Conservation (phyloP, 2,113 vertebrate genomes). For the Erythrolamprus reginae region DNA sequence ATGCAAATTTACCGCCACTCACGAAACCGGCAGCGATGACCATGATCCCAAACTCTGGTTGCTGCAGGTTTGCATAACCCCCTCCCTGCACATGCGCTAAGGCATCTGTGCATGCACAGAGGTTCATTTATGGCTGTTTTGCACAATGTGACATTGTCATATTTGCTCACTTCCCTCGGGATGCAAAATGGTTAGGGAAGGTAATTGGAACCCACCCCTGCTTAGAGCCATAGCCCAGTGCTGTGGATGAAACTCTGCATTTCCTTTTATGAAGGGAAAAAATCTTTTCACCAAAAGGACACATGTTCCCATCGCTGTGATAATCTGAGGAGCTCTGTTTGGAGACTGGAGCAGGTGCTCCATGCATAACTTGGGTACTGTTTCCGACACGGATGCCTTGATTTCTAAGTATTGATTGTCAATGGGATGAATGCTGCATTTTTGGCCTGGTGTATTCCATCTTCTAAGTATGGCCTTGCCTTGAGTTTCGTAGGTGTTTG, state of each 20-base stretch:
- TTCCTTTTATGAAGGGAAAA: not conserved
- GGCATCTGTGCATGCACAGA: no score
- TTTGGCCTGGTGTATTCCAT: not conserved
- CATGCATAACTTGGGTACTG: not conserved
- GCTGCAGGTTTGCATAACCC: no score
- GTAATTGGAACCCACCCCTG: not conserved
- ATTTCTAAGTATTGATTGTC: not conserved
- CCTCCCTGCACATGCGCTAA: no score
- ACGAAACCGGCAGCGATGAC: no score
- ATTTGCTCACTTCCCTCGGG: no score
- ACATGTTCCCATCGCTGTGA: not conserved
- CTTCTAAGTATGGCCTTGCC: not conserved
- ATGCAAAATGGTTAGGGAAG: no score
- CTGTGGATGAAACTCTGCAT: not conserved
- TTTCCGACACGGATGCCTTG: not conserved
- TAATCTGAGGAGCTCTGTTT: not conserved
- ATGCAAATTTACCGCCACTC: no score
- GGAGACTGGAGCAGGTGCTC: not conserved
- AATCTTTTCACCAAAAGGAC: not conserved
- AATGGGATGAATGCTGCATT: not conserved
- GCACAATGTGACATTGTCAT: no score
- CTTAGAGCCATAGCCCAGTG: not conserved
- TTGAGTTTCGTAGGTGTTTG: not conserved
- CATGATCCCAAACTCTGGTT: no score
- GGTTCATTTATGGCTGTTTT: no score